Conservation (phyloP, 1,140 invertebrate genomes). For the Leptonema lineaticorne region DNA sequence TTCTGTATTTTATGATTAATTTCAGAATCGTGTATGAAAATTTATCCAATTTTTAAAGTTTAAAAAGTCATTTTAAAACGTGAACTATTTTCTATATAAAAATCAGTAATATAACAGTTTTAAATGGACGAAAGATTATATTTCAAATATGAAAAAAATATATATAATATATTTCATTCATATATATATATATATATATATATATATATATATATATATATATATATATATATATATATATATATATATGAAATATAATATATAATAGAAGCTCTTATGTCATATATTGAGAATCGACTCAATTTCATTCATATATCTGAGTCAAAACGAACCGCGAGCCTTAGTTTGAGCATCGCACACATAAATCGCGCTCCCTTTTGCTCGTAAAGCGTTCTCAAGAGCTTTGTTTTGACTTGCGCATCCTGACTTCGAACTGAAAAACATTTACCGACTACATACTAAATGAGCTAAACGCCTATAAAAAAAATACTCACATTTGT, state of each 20-base stretch:
- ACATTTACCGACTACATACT: conserved; percentile 9
- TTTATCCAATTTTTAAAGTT: no score
- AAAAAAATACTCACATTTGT: no score
- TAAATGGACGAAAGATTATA: no score
- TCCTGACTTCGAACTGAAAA: conserved; percentile 26
- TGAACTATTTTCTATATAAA: no score
- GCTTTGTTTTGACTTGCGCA: conserved; percentile 25
- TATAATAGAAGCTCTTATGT: not conserved
- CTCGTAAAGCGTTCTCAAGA: conserved; percentile 15
- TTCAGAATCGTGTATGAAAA: no score
- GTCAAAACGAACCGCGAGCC: not conserved
- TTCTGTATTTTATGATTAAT: no score
- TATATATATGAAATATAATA: not conserved
- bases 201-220: conserved; percentile 14
- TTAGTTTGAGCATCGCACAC: conserved; percentile 5
- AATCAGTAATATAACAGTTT: no score
- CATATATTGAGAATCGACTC: no score
- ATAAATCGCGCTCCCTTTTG: conserved; percentile 18
- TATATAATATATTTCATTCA: no score
- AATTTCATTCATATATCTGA: not conserved
- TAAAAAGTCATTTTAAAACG: no score
- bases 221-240: conserved; percentile 3
- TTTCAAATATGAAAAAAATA: no score
- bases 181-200: conserved; percentile 18
- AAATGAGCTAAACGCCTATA: not conserved